Conservation (phyloP, 2,888 invertebrate genomes). For the Odontocerum albicorne region DNA sequence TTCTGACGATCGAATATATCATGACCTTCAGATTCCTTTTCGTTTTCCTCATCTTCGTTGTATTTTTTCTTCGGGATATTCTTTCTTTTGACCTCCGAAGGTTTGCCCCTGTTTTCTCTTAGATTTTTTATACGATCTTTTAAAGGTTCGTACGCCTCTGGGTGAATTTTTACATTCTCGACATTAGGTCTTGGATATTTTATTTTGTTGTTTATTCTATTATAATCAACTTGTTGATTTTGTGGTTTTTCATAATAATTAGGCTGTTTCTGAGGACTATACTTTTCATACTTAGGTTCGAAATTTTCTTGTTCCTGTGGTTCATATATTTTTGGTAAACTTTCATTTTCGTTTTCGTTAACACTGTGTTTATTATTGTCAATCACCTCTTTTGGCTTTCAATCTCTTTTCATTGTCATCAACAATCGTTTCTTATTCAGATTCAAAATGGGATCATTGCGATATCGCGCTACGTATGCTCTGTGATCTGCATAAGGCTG, state of each 20-base stretch:
- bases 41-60: constrained; percentile 41
- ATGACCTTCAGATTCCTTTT: constrained; percentile 53
- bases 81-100: constrained; percentile 52
- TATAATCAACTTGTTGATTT: constrained; percentile 42
- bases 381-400: too few species aligned
- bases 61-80: constrained; percentile 50
- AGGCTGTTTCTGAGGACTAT: constrained; percentile 48
- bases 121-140: constrained; percentile 49
- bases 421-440: constrained; percentile 11
- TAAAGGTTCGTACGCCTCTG: constrained; percentile 50
- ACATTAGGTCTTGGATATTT: constrained; percentile 51
- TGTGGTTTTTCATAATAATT: constrained; percentile 46
- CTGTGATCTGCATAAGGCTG: constrained; percentile 3
- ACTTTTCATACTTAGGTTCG: constrained; percentile 48
- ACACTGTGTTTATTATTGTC: too few species aligned
- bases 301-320: constrained; percentile 45
- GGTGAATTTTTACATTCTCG: constrained; percentile 50
- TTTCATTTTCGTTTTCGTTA: too few species aligned
- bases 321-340: too few species aligned
- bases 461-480: not conserved
- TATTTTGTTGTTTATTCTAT: constrained; percentile 47
- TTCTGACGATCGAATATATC: constrained; percentile 52
- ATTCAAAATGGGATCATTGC: constrained; percentile 16
- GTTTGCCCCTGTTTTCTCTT: constrained; percentile 51
- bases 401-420: constrained; percentile 18